Evolutionary conservation across 1,140 invertebrate genomes (phyloP).

Genomic region (Neoseiulus cucumeris): DNA sequence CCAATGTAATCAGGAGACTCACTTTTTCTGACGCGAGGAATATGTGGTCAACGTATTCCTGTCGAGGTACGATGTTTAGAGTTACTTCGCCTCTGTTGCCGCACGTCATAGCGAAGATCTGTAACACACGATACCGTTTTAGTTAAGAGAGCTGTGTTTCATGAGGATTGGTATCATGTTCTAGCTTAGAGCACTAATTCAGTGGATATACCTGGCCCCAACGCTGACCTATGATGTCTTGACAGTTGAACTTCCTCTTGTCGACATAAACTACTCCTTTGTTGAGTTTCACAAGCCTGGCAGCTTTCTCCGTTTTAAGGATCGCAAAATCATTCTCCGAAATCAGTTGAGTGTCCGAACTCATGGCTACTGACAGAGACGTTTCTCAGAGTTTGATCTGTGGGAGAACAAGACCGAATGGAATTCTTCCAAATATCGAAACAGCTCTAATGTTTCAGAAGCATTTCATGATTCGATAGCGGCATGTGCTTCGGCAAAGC

Average conservation of each 20-base stretch:
- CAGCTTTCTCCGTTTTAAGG: slow-evolving; percentile 13
- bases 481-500: too few species aligned
- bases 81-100: slow-evolving; percentile 25
- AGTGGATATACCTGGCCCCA: slow-evolving; percentile 59
- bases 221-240: slow-evolving; percentile 43
- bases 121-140: too few species aligned
- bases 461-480: too few species aligned
- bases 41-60: slow-evolving; percentile 17
- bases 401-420: too few species aligned
- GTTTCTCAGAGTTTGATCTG: too few species aligned
- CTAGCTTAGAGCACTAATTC: too few species aligned
- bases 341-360: background rate
- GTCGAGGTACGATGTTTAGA: background rate
- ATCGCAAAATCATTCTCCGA: background rate
- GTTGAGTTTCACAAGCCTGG: slow-evolving; percentile 22
- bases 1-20: too few species aligned
- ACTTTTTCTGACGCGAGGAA: slow-evolving; percentile 36
- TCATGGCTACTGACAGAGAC: too few species aligned
- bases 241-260: slow-evolving; percentile 39
- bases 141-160: too few species aligned
- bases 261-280: slow-evolving; percentile 24
- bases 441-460: too few species aligned
- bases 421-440: too few species aligned
- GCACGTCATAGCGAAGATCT: slow-evolving; percentile 4
- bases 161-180: too few species aligned